Percentiles rank a stretch among this genome's conserved stretches.
These are phyloP conservation scores for Clarias laeviceps DNA, from an alignment of 2,797 vertebrate species.

Conservation along the genomic window DNA sequence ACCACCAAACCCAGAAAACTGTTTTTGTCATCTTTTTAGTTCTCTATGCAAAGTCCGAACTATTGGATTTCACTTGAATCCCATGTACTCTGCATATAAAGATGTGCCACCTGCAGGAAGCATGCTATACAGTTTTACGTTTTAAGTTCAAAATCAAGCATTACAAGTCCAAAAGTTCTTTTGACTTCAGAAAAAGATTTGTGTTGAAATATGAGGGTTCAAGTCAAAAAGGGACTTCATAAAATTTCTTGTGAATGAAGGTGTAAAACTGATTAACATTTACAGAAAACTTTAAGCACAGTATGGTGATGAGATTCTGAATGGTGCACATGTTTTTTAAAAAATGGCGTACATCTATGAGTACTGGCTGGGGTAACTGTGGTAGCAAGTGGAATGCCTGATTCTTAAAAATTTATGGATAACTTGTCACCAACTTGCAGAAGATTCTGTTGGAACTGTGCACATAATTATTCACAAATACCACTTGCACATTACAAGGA, in stretches of 20 bases:
- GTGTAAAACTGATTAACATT: no score
- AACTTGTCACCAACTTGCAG: no score
- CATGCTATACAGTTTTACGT: not conserved
- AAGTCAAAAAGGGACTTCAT: no score
- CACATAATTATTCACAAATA: not conserved
- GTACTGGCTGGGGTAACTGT: no score
- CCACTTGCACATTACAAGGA: not conserved
- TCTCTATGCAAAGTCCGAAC: slow-evolving; percentile 34
- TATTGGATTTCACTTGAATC: slow-evolving; percentile 42
- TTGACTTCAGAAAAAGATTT: not conserved
- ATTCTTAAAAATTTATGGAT: no score
- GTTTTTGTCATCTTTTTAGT: slow-evolving; percentile 57
- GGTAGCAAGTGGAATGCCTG: no score
- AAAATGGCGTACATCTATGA: no score
- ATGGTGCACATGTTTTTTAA: no score
- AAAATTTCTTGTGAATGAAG: no score
- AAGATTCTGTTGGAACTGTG: no score
- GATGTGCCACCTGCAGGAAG: slow-evolving; percentile 10
- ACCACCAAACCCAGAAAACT: slow-evolving; percentile 41
- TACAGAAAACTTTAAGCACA: no score
- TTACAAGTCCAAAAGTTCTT: not conserved
- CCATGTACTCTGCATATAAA: slow-evolving; percentile 17
- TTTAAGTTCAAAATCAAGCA: not conserved
- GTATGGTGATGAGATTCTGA: no score
- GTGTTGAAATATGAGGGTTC: not conserved